These are phyloP conservation scores for Pocillopora verrucosa DNA, from an alignment of 64 coral and sea anemone species.

Conservation along the genomic window DNA sequence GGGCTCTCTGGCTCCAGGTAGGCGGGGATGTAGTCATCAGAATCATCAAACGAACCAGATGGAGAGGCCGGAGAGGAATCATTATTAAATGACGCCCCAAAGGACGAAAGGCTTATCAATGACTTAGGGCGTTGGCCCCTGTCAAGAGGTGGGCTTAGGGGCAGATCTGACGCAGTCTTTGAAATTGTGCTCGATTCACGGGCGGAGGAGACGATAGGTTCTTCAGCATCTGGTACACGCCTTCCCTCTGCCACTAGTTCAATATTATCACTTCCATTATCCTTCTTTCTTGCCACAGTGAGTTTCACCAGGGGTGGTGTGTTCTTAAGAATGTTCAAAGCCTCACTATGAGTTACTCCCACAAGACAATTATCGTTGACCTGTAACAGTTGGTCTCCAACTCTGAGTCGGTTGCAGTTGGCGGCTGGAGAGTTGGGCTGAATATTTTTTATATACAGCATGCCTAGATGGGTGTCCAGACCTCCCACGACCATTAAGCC, in stretches of 20 bases:
- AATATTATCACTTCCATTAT: constrained; percentile 22
- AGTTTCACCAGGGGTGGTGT: constrained; percentile 93
- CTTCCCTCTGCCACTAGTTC: constrained; percentile 57
- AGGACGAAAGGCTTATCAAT: constrained; percentile 68
- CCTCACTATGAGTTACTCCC: constrained; percentile 83
- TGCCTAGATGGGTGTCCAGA: constrained; percentile 90
- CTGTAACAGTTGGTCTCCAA: constrained; percentile 88
- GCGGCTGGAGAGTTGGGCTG: constrained; percentile 85
- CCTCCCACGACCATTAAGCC: constrained; percentile 95
- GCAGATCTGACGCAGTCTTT: constrained; percentile 70
- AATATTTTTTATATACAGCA: constrained; percentile 97
- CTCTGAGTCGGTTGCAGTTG: constrained; percentile 67
- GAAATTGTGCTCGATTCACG: constrained; percentile 77
- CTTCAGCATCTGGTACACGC: constrained; percentile 8
- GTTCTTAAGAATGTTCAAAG: constrained; percentile 74
- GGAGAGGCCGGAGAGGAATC: constrained; percentile 37
- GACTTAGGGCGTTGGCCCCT: constrained; percentile 48
- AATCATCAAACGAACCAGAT: constrained; percentile 50
- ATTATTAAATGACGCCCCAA: constrained; percentile 49
- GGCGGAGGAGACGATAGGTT: constrained; percentile 64
- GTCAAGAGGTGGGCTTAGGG: constrained; percentile 46
- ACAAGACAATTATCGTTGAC: constrained; percentile 86
- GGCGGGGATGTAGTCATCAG: constrained; percentile 47
- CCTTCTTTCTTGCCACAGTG: constrained; percentile 82
- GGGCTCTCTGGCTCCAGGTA: constrained; percentile 59